Conservation (phyloP, 2,797 vertebrate genomes). For the Siniperca obscura region DNA sequence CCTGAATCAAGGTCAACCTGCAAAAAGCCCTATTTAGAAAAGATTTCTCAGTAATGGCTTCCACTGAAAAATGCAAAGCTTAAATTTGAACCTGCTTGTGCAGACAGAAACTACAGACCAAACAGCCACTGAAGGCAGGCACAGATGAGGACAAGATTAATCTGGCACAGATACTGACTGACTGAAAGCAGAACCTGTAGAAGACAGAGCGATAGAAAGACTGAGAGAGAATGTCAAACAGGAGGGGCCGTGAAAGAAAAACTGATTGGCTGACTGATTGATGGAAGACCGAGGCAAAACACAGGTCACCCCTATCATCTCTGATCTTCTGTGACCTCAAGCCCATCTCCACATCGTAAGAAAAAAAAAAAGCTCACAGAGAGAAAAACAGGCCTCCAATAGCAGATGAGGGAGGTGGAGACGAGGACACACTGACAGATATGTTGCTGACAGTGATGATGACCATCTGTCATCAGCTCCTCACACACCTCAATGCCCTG, state of each 20-base stretch:
- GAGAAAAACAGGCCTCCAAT: conserved; percentile 27
- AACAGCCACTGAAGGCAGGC: conserved; percentile 8
- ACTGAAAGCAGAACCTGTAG: conserved; percentile 41
- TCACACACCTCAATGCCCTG: conserved; percentile 50
- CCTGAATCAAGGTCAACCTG: conserved; percentile 61
- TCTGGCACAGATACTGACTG: conserved; percentile 46
- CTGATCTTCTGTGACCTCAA: conserved; percentile 47
- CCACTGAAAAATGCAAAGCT: conserved; percentile 22
- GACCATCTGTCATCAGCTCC: conserved; percentile 66
- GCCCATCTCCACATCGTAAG: not conserved
- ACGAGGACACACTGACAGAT: conserved; percentile 37
- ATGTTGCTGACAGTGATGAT: conserved; percentile 44
- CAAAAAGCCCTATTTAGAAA: conserved; percentile 37
- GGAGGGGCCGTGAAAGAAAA: conserved; percentile 17
- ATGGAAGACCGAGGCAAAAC: conserved; percentile 51
- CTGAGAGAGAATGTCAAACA: conserved; percentile 27
- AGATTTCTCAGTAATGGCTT: conserved; percentile 36
- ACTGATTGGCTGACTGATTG: conserved; percentile 50
- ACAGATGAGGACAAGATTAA: conserved; percentile 36
- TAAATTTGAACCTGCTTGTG: conserved; percentile 17
- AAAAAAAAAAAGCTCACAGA: conserved; percentile 6
- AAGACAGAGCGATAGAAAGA: conserved; percentile 16
- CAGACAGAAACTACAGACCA: conserved; percentile 16
- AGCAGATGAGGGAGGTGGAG: conserved; percentile 28
- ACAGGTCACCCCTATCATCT: conserved; percentile 45